Percentiles rank a stretch among this genome's conserved stretches.
phyloP scores from a whole-genome alignment of 2,113 vertebrate species.

The Gnathonemus longibarbis region DNA sequence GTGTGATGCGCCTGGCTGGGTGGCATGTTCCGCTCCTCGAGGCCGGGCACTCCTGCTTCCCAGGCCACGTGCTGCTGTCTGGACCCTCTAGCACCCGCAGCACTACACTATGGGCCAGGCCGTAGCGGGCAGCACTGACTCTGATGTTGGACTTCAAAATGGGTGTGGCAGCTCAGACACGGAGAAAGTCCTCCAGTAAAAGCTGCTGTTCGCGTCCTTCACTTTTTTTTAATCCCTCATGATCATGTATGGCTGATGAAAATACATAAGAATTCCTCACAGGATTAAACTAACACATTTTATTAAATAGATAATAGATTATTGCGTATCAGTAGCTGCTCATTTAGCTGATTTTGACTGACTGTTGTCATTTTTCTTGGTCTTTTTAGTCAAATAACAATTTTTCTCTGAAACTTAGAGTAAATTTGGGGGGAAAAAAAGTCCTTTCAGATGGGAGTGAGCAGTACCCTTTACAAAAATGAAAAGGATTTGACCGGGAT shows the following conservation, averaged over 20 bases:
- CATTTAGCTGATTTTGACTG: neutral
- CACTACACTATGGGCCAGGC: neutral
- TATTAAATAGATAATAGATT: neutral
- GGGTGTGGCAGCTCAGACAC: neutral
- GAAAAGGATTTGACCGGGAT: constrained; percentile 26
- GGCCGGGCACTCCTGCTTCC: neutral
- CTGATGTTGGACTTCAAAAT: neutral
- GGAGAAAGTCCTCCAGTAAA: neutral
- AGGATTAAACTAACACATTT: neutral
- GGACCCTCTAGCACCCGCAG: neutral
- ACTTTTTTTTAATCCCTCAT: neutral
- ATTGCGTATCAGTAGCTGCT: neutral
- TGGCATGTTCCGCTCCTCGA: neutral
- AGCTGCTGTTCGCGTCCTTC: neutral
- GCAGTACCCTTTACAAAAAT: constrained; percentile 21
- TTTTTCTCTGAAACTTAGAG: constrained; percentile 1
- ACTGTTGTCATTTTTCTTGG: neutral
- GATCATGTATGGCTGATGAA: neutral
- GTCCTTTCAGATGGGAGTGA: neutral
- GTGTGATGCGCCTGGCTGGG: neutral
- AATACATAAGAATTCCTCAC: neutral
- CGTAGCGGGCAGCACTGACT: neutral
- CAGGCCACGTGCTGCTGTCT: neutral
- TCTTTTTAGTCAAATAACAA: neutral
- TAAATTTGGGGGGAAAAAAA: constrained; percentile 29